Base-by-base conservation (phyloP, 2,113 vertebrate species). In the Cyrtonyx montezumae region DNA sequence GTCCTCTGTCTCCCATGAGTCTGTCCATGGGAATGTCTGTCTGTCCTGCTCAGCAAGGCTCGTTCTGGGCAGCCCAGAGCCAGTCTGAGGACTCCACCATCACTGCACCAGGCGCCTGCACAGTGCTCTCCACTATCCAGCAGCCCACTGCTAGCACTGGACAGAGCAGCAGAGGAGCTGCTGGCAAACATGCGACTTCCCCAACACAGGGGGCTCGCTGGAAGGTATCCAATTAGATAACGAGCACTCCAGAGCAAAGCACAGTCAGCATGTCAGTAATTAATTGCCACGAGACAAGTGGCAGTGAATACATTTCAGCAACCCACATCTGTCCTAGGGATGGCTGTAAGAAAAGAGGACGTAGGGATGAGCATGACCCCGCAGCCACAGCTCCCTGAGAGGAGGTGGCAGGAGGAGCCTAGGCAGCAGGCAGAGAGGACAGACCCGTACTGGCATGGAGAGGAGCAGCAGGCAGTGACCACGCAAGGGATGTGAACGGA, bases 181-280 rank as follows among this genome's bases (percentile, higher is more conserved):
- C 84, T 66, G 58, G 86, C 36, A 56, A 94, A 84, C 0, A 2
- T 1, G 2, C 2, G 4, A 85, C 61, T 88, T 94, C 40, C 61
- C 69, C 17, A 0, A 46, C 4, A 0, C 16, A 26, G 46, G 78
- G 78, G 91, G 93, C 78, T 84, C 79, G 75, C 87, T 96, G 92
- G 94, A 93, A 91, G 88, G 83, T 19, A 3, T 95, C 85, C 93
- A 96, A 69, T 86, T 94, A 91, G 90, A 90, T 94, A 90, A 93
- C 20, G 1, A 95, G 86, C 55, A 75, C 83, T 96, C 83, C 70
- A 91, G 70, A 82, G 87, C 74, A 16, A 49, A 84, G 71, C 23
- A 81, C 93, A 75, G 53, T 87, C 80, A 88, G 87, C 80, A 95
- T 13, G 91, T 91, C 56, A 17, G 67, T 87, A 94, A 95, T 94